phyloP scores from a whole-genome alignment of 1,140 invertebrate species.

The Brevipalpus yothersi region DNA sequence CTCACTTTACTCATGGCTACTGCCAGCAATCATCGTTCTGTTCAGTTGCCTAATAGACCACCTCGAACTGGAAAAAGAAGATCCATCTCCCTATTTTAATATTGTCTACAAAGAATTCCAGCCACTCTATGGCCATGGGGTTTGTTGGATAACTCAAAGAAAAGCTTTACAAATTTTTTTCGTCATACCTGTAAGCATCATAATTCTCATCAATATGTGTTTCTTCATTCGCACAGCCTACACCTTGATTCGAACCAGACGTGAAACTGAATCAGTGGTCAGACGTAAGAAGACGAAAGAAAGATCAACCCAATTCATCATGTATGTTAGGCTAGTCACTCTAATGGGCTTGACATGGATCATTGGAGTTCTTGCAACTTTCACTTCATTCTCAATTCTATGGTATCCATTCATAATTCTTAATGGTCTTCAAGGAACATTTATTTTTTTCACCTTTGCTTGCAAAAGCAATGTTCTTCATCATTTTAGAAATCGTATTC shows the following conservation, averaged over 20 bases:
- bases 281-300: neutral
- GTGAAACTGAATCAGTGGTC: neutral
- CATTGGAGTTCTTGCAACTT: slow-evolving; percentile 20
- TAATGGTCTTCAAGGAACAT: slow-evolving; percentile 25
- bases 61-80: neutral
- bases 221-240: slow-evolving; percentile 25
- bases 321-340: slow-evolving; percentile 24
- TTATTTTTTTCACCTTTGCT: slow-evolving; percentile 25
- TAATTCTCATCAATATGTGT: slow-evolving; percentile 24
- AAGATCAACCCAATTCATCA: slow-evolving; percentile 15
- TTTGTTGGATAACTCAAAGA: slow-evolving; percentile 25
- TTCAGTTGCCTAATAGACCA: neutral
- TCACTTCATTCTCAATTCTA: slow-evolving; percentile 10
- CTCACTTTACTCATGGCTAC: slow-evolving; percentile 18
- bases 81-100: too few species aligned
- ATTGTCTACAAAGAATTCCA: neutral
- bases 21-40: slow-evolving; percentile 14
- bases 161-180: slow-evolving; percentile 21
- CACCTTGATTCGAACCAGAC: slow-evolving; percentile 3
- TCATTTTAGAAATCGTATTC: neutral
- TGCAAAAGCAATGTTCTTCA: slow-evolving; percentile 13
- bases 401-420: slow-evolving; percentile 20
- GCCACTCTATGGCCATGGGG: slow-evolving; percentile 14
- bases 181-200: slow-evolving; percentile 18
- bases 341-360: slow-evolving; percentile 29